phyloP scores from a whole-genome alignment of 2,113 vertebrate species.

The Microtus ochrogaster region DNA sequence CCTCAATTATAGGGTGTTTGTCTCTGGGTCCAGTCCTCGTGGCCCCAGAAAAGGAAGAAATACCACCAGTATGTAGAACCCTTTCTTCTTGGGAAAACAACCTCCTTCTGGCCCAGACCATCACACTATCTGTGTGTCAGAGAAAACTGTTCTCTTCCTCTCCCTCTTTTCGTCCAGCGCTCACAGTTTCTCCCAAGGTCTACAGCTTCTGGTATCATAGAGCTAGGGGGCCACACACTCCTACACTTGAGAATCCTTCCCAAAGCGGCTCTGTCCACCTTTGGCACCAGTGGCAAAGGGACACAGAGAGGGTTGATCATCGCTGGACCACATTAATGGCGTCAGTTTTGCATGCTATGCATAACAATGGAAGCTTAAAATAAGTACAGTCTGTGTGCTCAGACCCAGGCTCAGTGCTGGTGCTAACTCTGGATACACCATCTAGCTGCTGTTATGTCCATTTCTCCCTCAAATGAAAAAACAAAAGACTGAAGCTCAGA shows the following conservation, averaged over 20 bases:
- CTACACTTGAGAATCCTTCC: not conserved
- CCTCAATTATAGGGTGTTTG: not conserved
- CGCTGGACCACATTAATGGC: not conserved
- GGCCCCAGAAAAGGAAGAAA: not conserved
- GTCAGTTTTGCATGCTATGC: not conserved
- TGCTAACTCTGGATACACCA: not conserved
- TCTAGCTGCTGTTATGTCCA: not conserved
- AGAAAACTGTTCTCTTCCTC: not conserved
- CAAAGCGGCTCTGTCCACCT: not conserved
- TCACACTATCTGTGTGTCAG: not conserved
- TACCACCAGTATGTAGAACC: not conserved
- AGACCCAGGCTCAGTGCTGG: not conserved
- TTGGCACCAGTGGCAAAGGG: not conserved
- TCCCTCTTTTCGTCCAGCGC: not conserved
- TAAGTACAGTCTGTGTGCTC: not conserved
- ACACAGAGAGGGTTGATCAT: not conserved
- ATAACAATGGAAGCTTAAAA: not conserved
- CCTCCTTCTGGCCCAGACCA: not conserved
- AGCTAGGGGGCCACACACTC: not conserved
- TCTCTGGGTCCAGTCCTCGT: too few species aligned
- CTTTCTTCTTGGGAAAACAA: constrained; percentile 20
- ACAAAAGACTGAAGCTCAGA: not conserved
- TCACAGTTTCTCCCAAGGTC: not conserved
- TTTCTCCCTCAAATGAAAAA: constrained; percentile 37
- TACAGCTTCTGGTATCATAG: not conserved